Conservation (phyloP, 2,113 vertebrate species). For the Loxodonta africana region DNA sequence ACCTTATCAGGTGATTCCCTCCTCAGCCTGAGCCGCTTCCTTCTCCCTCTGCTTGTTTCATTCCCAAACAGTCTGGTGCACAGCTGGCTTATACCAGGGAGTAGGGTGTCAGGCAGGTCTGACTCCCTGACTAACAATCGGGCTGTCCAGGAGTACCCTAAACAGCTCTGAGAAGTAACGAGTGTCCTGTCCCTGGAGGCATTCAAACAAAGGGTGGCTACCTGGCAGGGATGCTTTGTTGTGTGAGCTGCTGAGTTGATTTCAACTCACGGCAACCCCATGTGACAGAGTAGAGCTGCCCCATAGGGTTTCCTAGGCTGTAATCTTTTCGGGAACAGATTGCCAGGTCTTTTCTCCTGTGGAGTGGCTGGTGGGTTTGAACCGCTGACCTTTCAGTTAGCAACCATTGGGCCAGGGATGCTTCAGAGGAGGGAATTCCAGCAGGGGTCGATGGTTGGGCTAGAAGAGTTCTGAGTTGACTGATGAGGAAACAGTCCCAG, state of each 20-base stretch:
- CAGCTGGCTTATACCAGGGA: background rate
- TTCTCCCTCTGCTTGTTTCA: background rate
- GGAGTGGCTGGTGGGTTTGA: background rate
- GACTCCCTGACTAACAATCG: rapidly evolving
- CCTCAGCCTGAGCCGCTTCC: background rate
- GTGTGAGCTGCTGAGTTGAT: background rate
- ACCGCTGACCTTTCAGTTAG: background rate
- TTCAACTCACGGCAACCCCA: background rate
- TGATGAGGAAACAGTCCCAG: background rate
- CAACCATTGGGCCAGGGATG: too few species aligned
- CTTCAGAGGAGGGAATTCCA: background rate
- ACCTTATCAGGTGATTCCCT: background rate
- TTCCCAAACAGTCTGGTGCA: background rate
- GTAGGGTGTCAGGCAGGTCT: background rate
- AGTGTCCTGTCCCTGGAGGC: background rate
- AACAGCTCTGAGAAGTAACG: background rate
- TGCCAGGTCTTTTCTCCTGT: background rate
- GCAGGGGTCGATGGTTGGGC: background rate
- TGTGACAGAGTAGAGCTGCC: background rate
- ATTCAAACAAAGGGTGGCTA: background rate
- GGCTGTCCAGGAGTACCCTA: background rate
- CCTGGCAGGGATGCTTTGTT: too few species aligned
- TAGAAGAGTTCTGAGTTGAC: background rate
- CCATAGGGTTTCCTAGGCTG: too few species aligned
- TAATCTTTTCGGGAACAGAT: background rate